Evolutionary conservation across 2,888 invertebrate species (phyloP), one percentile per base, ranked within the genome.

Genomic region (Standfussiana lucernea): DNA sequence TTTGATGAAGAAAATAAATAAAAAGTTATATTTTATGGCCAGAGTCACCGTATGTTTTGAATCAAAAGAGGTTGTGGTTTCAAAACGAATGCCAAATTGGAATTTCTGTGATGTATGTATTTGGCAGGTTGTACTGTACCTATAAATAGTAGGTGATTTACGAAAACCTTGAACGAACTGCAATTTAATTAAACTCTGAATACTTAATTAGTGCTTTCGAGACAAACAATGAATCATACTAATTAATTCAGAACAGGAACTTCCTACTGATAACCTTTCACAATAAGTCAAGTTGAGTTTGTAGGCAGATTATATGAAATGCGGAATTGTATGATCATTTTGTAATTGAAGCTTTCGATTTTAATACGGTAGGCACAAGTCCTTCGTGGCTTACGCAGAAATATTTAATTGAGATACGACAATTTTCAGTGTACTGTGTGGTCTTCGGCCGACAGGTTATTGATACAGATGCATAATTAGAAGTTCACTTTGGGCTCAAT

Each of bases 211-310:
- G 59, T 84, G 37, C 35, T 80, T 84, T 84, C 53, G 72, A 72
- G 47, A 80, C 68, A 72, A 67, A 75, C 82, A 85, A 85, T 83
- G 83, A 83, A 77, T 81, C 77, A 81, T 67, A 76, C 37, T 75
- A 82, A 86, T 85, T 84, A 79, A 79, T 77, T 72, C 76, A 86
- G 64, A 67, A 73, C 72, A 72, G 77, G 73, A 77, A 83, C 72
- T 85, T 42, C 42, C 35, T 74, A 82, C 72, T 71, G 83, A 83
- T 83, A 79, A 88, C 86, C 83, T 86, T 86, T 86, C 64, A 47
- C 71, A 69, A 69, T 79, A 86, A 87, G 77, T 85, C 80, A 87
- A 80, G 83, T 86, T 88, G 73, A 80, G 72, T 67, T 62, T 70
- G 78, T 82, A 79, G 72, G 80, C 72, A 72, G n/a, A 80, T 56